Conservation (phyloP, 2,113 vertebrate genomes). For the Phyllostomus discolor region DNA sequence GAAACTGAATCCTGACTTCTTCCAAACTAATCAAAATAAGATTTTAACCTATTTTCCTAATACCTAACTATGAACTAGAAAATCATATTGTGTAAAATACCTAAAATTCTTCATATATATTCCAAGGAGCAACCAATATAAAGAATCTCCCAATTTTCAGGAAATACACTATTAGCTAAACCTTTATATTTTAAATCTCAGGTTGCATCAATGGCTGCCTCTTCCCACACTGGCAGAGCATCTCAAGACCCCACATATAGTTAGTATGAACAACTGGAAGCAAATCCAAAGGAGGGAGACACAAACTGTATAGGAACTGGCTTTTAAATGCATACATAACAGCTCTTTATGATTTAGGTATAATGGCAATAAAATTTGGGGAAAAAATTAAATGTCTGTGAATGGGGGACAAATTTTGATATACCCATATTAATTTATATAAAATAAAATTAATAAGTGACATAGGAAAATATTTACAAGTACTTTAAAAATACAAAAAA, state of each 20-base stretch:
- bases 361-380: neutral
- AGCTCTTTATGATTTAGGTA: neutral
- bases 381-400: neutral
- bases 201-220: neutral
- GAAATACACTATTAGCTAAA: neutral
- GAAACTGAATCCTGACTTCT: neutral
- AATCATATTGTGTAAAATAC: neutral
- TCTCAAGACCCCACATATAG: neutral
- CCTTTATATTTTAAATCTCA: neutral
- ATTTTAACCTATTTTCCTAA: neutral
- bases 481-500: neutral
- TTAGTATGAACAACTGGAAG: neutral
- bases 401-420: neutral
- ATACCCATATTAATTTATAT: neutral
- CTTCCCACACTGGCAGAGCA: neutral
- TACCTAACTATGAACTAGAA: neutral
- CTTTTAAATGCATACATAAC: neutral
- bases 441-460: neutral
- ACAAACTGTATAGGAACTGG: neutral
- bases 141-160: neutral
- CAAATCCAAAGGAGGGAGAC: neutral
- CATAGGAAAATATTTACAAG: neutral
- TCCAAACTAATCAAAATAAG: neutral
- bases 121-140: neutral
- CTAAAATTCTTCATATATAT: neutral